These are phyloP conservation scores for Tympanoctomys barrerae DNA, from an alignment of 2,797 vertebrate genomes.

Conservation along the genomic window DNA sequence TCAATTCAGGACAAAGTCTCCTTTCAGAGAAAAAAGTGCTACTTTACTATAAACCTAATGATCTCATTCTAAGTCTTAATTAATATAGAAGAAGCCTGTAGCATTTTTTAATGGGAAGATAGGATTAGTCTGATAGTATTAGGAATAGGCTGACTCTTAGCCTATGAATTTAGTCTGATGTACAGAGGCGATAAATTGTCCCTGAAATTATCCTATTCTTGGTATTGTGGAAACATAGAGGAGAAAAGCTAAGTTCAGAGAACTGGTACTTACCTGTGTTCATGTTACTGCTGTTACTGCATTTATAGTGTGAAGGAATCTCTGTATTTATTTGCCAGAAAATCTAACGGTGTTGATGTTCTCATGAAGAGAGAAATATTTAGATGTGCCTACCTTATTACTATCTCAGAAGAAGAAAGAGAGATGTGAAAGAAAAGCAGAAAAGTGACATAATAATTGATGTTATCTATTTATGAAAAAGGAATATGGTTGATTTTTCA, in stretches of 20 bases:
- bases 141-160: background rate
- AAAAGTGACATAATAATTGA: slow-evolving; percentile 38
- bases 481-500: slow-evolving; percentile 11
- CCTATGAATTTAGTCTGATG: background rate
- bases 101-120: background rate
- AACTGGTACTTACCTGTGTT: background rate
- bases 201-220: background rate
- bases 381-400: background rate
- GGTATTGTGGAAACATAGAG: background rate
- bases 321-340: background rate
- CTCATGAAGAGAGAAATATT: background rate
- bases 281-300: background rate
- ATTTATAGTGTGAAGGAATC: background rate
- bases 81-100: background rate
- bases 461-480: slow-evolving; percentile 46
- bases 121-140: background rate
- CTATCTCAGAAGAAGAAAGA: slow-evolving; percentile 25
- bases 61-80: background rate
- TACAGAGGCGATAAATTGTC: background rate
- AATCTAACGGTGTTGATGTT: background rate
- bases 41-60: background rate
- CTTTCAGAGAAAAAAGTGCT: background rate
- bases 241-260: background rate
- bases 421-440: slow-evolving; percentile 12
- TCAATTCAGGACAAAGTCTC: background rate